phyloP scores from a whole-genome alignment of 2,797 vertebrate genomes.

The Crax fasciolata region DNA sequence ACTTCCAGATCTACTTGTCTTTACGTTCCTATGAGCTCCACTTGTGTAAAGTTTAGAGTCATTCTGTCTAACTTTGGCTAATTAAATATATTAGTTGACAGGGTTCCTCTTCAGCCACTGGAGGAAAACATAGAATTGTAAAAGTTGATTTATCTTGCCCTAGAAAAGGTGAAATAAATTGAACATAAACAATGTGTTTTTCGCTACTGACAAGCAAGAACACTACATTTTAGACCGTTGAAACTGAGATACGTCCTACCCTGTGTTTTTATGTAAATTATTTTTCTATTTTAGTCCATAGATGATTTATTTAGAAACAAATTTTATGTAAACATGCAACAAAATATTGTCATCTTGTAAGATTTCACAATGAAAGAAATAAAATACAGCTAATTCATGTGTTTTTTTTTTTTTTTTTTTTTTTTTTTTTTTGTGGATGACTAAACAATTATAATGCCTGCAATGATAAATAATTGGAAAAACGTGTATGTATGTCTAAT shows the following conservation, averaged over 20 bases:
- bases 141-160: neutral
- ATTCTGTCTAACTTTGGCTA: neutral
- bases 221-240: too few relatives aligned
- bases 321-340: neutral
- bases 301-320: neutral
- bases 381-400: neutral
- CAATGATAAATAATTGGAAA: neutral
- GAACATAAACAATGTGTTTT: neutral
- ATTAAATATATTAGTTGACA: neutral
- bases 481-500: neutral
- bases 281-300: neutral
- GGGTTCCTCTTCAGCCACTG: neutral
- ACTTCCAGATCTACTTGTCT: neutral
- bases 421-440: neutral
- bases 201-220: neutral
- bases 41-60: neutral
- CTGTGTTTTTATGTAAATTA: neutral
- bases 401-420: neutral
- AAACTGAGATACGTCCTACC: neutral
- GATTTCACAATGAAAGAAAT: neutral
- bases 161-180: neutral
- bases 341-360: neutral
- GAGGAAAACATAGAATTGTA: neutral
- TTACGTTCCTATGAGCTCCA: neutral
- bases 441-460: neutral